phyloP scores from a whole-genome alignment of 1,140 invertebrate species.

The Macrosteles quadrilineatus region DNA sequence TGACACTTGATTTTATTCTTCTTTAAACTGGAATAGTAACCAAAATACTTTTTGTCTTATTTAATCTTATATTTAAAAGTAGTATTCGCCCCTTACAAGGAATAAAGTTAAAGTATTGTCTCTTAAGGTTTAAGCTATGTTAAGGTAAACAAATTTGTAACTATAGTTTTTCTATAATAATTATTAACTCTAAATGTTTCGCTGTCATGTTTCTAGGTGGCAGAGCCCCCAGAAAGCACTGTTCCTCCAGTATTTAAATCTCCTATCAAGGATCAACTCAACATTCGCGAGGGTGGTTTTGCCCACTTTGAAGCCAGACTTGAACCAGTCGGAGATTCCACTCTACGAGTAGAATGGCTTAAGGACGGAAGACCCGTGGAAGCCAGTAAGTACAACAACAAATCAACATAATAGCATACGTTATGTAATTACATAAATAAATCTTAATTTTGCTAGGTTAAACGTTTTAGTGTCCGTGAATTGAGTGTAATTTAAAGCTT shows the following conservation, averaged over 20 bases:
- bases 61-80: too few relatives aligned
- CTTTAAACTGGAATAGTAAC: too few relatives aligned
- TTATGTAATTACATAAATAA: neutral
- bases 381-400: constrained; percentile 76
- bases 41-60: too few relatives aligned
- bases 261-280: constrained; percentile 85
- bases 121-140: too few relatives aligned
- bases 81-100: too few relatives aligned
- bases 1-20: too few relatives aligned
- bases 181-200: too few relatives aligned
- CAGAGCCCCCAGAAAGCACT: constrained; percentile 75
- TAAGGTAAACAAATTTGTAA: too few relatives aligned
- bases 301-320: constrained; percentile 95
- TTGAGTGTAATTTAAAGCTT: too few relatives aligned
- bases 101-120: too few relatives aligned
- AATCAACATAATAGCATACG: neutral
- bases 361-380: constrained; percentile 90
- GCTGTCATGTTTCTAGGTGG: constrained; percentile 42
- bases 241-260: constrained; percentile 89
- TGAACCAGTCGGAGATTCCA: constrained; percentile 90
- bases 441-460: neutral
- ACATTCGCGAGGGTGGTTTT: constrained; percentile 89
- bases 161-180: too few relatives aligned
- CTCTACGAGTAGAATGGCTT: constrained; percentile 91
- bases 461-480: neutral